A percentile compares a stretch with the other conserved stretches of the same genome.
These are phyloP conservation scores for Varecia variegata DNA, from an alignment of 2,797 vertebrate species.

Conservation along the genomic window DNA sequence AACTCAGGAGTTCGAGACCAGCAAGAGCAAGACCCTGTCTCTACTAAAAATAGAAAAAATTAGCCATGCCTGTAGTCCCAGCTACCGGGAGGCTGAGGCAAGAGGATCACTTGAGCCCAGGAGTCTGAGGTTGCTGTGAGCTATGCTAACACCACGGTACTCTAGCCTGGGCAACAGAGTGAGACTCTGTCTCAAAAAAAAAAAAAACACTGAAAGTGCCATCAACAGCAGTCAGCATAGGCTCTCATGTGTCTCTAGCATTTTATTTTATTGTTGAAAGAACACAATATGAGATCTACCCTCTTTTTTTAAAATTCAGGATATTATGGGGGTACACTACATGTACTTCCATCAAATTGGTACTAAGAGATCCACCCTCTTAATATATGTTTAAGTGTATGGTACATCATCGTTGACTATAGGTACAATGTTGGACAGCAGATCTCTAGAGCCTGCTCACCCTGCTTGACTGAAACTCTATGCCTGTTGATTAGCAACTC, in stretches of 20 bases:
- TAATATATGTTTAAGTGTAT: background rate
- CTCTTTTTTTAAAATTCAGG: background rate
- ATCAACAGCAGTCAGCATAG: background rate
- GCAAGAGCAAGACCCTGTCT: too few species aligned
- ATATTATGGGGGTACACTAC: too few species aligned
- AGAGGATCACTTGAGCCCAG: too few species aligned
- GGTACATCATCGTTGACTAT: background rate
- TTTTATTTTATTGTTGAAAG: background rate
- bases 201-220: background rate
- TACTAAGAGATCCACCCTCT: background rate
- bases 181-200: too few species aligned
- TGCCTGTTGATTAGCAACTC: background rate
- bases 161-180: too few species aligned
- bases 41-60: too few species aligned
- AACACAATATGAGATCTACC: background rate
- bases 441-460: background rate
- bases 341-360: too few species aligned
- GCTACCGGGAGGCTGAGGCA: too few species aligned
- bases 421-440: background rate
- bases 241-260: background rate
- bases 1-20: too few species aligned
- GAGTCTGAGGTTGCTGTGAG: too few species aligned
- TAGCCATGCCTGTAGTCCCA: too few species aligned
- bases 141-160: too few species aligned
- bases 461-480: background rate